Percentiles rank a stretch among this genome's conserved stretches.
These are phyloP conservation scores for Lophotriccus pileatus DNA, from an alignment of 2,797 vertebrate genomes.

Conservation along the genomic window DNA sequence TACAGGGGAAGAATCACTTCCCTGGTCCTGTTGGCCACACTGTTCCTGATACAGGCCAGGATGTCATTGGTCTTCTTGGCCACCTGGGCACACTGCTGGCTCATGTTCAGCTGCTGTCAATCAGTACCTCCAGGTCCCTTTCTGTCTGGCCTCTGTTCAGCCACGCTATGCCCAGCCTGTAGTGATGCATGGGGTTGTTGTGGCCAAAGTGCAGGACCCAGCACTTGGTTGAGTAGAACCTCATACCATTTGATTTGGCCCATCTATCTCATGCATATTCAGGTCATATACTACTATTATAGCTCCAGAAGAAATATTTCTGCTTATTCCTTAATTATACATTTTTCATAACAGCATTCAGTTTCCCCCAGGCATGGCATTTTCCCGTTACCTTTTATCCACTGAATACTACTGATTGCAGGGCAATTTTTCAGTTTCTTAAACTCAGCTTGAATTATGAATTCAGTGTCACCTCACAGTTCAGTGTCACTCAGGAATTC, in stretches of 20 bases:
- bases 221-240: background rate
- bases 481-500: background rate
- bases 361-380: background rate
- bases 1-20: background rate
- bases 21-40: background rate
- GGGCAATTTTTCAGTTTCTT: background rate
- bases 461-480: background rate
- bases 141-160: background rate
- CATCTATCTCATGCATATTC: background rate
- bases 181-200: background rate
- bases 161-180: background rate
- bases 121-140: background rate
- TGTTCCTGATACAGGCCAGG: background rate
- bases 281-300: background rate
- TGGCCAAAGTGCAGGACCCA: background rate
- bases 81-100: background rate
- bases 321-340: background rate
- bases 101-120: background rate
- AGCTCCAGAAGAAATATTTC: background rate
- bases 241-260: background rate
- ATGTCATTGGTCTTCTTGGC: no score
- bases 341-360: background rate
- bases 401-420: background rate
- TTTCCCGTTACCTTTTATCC: background rate
- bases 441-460: background rate